phyloP scores from a whole-genome alignment of 2,888 invertebrate genomes.

The Plemyria rubiginata region DNA sequence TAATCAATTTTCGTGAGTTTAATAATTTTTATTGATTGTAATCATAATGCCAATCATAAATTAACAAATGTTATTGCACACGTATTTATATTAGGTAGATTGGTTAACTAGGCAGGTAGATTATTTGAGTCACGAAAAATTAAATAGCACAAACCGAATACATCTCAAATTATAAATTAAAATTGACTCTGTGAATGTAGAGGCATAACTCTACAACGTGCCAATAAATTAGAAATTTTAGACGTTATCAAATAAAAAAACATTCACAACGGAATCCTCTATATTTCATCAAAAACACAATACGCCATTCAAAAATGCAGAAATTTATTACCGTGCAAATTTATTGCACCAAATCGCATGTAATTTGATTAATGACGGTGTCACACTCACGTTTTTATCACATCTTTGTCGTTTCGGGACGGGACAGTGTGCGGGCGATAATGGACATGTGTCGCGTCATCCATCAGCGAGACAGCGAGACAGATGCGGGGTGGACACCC shows the following conservation, averaged over 20 bases:
- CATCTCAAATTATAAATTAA: no score
- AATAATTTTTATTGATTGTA: no score
- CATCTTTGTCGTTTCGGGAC: constrained; percentile 39
- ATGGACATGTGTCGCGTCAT: constrained; percentile 78
- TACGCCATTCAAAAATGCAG: constrained; percentile 41
- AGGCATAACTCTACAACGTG: constrained; percentile 25
- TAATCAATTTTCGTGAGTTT: background rate
- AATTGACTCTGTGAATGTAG: background rate
- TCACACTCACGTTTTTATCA: constrained; percentile 54
- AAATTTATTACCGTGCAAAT: constrained; percentile 54
- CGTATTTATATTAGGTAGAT: no score
- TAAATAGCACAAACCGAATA: no score
- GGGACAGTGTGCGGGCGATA: constrained; percentile 54
- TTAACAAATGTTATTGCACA: no score
- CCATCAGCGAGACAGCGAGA: constrained; percentile 50
- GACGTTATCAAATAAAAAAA: constrained; percentile 13
- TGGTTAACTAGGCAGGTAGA: no score
- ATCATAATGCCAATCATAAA: no score
- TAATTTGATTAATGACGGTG: constrained; percentile 77
- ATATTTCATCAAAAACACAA: constrained; percentile 39
- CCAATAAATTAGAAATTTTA: constrained; percentile 4
- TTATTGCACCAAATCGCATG: constrained; percentile 63
- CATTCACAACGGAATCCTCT: constrained; percentile 28
- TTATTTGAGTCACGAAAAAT: no score
- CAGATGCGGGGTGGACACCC: constrained; percentile 44